Base-by-base conservation (phyloP, 2,888 invertebrate genomes). In the Drosophila mayaguana region DNA sequence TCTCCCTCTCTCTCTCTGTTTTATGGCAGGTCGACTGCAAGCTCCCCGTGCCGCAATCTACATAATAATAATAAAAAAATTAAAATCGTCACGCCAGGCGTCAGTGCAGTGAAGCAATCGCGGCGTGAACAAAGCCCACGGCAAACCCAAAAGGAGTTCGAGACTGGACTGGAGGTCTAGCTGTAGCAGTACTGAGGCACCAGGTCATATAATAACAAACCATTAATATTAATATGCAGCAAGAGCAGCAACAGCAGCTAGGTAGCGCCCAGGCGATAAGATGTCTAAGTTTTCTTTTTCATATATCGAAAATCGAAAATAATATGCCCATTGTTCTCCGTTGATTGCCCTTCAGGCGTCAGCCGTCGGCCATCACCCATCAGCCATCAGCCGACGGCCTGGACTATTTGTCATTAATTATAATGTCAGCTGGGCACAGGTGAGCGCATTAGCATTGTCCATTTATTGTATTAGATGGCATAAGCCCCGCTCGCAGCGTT, bases 21-120 rank as follows among this genome's bases (percentile, higher is more conserved):
- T 53, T 56, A 81, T 60, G 57, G 65, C 69, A 63, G 63, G 48
- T 38, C 81, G 81, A 84, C 72, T 72, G 78, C 78, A 75, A 73
- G 85, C 80, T 76, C 63, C 72, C 56, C 73, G 72, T 75, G 81
- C 83, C 78, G 73, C 75, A 82, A 68, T 78, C 75, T 84, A 89
- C 76, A 89, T 81, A 83, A 80, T 70, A 86, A 68, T 75, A 84
- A 78, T 82, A 69, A 69, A 28, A 36, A 86, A 91, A 91, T 91
- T 88, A 79, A 89, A 84, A 89, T 80, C 88, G 92, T 91, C 91
- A 91, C 92, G 92, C 90, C 90, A 91, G 90, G 89, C 90, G 91
- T 89, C 90, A 87, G 86, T 74, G 74, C 76, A 72, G 78, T 83
- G 75, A 83, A 80, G 73, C 81, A 88, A 81, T 77, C 77, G 86